A percentile compares a stretch with the other conserved stretches of the same genome.
These are phyloP conservation scores for Chiloscyllium plagiosum DNA, from an alignment of 2,113 vertebrate species.

Conservation along the genomic window DNA sequence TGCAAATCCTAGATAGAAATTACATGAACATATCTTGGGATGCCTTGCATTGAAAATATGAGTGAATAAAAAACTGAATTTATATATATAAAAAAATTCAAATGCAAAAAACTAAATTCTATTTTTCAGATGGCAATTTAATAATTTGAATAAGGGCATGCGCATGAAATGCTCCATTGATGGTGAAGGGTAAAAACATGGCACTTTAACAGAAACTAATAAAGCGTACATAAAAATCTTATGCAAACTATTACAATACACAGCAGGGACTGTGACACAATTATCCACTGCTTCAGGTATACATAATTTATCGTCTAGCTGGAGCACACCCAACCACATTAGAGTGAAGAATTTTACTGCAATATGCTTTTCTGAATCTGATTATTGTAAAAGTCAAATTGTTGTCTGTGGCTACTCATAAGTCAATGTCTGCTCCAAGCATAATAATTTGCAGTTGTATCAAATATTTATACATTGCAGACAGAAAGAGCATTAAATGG, in stretches of 20 bases:
- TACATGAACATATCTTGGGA: not conserved
- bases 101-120: not conserved
- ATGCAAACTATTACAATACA: not conserved
- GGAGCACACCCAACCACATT: not conserved
- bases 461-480: not conserved
- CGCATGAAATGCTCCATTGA: not conserved
- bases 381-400: slow-evolving; percentile 12
- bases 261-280: not conserved
- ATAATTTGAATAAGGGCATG: too few relatives aligned
- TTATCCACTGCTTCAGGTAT: not conserved
- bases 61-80: not conserved
- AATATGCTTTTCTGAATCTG: not conserved
- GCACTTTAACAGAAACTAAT: not conserved
- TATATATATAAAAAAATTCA: not conserved
- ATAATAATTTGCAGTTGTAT: not conserved
- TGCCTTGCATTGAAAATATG: not conserved
- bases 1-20: not conserved
- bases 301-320: not conserved
- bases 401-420: not conserved
- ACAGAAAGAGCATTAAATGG: not conserved
- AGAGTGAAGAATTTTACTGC: not conserved
- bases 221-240: not conserved
- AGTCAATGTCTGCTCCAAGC: not conserved
- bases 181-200: not conserved
- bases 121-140: not conserved